phyloP scores from a whole-genome alignment of 2,888 invertebrate genomes.

The Chorisops tibialis region DNA sequence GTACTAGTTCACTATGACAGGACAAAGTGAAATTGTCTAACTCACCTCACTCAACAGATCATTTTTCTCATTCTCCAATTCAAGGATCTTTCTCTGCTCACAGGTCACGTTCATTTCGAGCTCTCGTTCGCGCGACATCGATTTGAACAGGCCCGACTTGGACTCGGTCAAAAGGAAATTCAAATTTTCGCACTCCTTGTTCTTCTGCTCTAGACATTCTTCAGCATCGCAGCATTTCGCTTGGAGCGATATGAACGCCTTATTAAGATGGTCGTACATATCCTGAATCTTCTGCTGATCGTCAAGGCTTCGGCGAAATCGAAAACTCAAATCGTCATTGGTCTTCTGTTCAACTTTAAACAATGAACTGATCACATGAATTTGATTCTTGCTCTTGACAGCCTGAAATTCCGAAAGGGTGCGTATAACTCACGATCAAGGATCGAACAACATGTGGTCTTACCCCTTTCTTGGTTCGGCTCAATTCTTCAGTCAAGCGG shows the following conservation, averaged over 20 bases:
- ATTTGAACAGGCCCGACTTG: constrained; percentile 38
- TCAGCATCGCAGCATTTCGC: constrained; percentile 38
- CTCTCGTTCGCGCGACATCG: constrained; percentile 38
- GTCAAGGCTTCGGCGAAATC: constrained; percentile 38
- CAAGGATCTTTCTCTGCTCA: constrained; percentile 38
- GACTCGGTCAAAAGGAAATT: constrained; percentile 35
- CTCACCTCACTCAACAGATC: constrained; percentile 39
- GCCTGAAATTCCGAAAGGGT: constrained; percentile 35
- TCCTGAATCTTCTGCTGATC: constrained; percentile 37
- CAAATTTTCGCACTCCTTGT: constrained; percentile 39
- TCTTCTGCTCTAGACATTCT: constrained; percentile 38
- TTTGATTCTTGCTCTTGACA: constrained; percentile 40
- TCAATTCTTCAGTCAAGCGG: constrained; percentile 37
- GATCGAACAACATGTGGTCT: constrained; percentile 23
- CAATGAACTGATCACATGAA: constrained; percentile 42
- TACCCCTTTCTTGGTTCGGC: constrained; percentile 39
- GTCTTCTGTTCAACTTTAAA: constrained; percentile 44
- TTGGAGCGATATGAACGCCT: constrained; percentile 37
- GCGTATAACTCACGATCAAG: not conserved
- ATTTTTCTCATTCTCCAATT: constrained; percentile 39
- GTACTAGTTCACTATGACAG: too few species aligned
- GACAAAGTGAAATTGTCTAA: too few species aligned
- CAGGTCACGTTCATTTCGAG: constrained; percentile 37
- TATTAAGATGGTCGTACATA: constrained; percentile 39
- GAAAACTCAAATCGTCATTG: constrained; percentile 42